These are phyloP conservation scores for Coboldia fuscipes DNA, from an alignment of 1,140 invertebrate species.

Conservation along the genomic window DNA sequence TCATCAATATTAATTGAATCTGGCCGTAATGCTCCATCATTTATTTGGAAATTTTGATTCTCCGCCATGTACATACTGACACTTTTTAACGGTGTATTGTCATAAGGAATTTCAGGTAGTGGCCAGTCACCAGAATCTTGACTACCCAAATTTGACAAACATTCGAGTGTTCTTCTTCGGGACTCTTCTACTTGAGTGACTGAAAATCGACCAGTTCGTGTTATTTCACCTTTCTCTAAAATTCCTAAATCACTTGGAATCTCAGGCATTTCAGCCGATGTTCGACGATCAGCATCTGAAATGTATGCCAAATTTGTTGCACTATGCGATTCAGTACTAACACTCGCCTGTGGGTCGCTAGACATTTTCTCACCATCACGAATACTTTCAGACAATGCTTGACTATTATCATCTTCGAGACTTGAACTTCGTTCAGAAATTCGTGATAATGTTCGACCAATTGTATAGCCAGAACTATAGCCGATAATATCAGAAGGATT, in stretches of 20 bases:
- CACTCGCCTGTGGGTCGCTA: conserved; percentile 62
- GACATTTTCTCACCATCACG: conserved; percentile 64
- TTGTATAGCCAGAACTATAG: conserved; percentile 43
- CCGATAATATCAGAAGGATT: conserved; percentile 42
- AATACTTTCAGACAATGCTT: conserved; percentile 46
- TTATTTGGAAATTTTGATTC: conserved; percentile 1
- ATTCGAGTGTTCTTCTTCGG: conserved; percentile 16
- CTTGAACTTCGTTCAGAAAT: conserved; percentile 65
- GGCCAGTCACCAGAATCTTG: conserved; percentile 49
- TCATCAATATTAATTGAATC: conserved; percentile 14
- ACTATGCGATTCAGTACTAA: conserved; percentile 58
- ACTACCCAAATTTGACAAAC: conserved; percentile 24
- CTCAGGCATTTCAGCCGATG: conserved; percentile 59
- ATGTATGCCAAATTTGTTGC: conserved; percentile 43
- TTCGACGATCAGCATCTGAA: conserved; percentile 51
- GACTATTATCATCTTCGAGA: conserved; percentile 54
- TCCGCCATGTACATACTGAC: no score
- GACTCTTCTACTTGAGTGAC: conserved; percentile 16
- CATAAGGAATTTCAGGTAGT: conserved; percentile 34
- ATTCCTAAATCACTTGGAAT: conserved; percentile 46
- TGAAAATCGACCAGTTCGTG: conserved; percentile 19
- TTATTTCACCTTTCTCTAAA: conserved; percentile 22
- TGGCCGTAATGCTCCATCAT: conserved; percentile 18
- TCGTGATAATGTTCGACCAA: conserved; percentile 52
- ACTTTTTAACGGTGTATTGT: no score